phyloP scores from a whole-genome alignment of 2,888 invertebrate species.

The Drosophila vallismaia region DNA sequence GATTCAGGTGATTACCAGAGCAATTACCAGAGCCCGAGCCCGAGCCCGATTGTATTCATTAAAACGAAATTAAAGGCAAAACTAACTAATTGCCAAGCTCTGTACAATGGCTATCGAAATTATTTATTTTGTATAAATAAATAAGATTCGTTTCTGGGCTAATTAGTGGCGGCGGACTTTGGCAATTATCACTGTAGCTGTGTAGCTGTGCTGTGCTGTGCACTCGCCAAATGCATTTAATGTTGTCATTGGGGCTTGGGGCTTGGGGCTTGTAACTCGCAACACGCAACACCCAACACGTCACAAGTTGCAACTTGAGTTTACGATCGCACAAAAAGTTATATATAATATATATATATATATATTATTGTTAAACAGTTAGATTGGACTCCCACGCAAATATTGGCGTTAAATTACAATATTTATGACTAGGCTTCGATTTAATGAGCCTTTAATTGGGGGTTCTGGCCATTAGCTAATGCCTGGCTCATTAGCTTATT shows the following conservation, averaged over 20 bases:
- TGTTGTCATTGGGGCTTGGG: constrained; percentile 58
- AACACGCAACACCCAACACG: constrained; percentile 32
- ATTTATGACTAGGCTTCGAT: constrained; percentile 47
- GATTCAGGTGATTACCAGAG: constrained; percentile 4
- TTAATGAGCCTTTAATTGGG: constrained; percentile 56
- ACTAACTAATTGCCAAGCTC: constrained; percentile 20
- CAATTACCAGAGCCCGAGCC: background rate
- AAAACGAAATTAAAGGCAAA: constrained; percentile 16
- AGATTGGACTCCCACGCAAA: constrained; percentile 51
- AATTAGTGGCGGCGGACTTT: background rate
- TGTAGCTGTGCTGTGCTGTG: constrained; percentile 21
- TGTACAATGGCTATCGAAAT: background rate
- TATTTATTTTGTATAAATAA: constrained; percentile 1
- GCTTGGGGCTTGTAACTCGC: constrained; percentile 1
- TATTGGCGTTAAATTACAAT: constrained; percentile 43
- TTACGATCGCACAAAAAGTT: background rate
- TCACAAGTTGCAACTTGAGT: constrained; percentile 8
- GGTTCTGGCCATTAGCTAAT: constrained; percentile 34
- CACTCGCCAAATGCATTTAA: constrained; percentile 48
- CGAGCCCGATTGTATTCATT: constrained; percentile 12
- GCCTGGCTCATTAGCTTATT: background rate
- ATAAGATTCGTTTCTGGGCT: background rate
- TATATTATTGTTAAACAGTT: constrained; percentile 33
- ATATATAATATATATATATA: background rate
- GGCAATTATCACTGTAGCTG: constrained; percentile 31